A percentile compares a stretch with the other conserved stretches of the same genome.
These are phyloP conservation scores for Saturnia pavonia DNA, from an alignment of 2,888 invertebrate genomes.

Conservation along the genomic window DNA sequence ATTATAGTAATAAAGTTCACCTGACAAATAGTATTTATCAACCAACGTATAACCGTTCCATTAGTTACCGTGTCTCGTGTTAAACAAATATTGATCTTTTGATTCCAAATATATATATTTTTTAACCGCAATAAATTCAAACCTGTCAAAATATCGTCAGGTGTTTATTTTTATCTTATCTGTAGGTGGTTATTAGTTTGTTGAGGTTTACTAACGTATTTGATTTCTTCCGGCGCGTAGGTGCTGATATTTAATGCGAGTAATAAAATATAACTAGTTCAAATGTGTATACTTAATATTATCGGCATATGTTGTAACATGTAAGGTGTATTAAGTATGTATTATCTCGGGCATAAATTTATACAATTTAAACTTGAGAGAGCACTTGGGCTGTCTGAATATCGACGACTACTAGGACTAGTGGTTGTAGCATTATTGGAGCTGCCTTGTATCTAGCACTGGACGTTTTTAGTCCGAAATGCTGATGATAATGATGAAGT, in stretches of 20 bases:
- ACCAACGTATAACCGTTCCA: conserved; percentile 22
- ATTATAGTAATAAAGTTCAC: not conserved
- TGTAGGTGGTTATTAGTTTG: not conserved
- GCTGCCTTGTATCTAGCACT: no score
- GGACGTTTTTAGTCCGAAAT: no score
- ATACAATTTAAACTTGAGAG: no score
- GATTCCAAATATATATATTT: conserved; percentile 24
- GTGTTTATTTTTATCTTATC: conserved; percentile 19
- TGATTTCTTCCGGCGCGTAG: not conserved
- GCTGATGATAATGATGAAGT: no score
- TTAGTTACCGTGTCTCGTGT: conserved; percentile 26
- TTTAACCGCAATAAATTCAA: conserved; percentile 2
- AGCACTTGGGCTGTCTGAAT: no score
- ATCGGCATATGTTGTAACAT: not conserved
- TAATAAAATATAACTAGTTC: not conserved
- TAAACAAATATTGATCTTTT: conserved; percentile 34
- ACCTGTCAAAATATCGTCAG: conserved; percentile 14
- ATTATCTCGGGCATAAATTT: no score
- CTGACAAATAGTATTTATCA: not conserved
- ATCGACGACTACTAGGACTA: no score
- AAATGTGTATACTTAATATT: not conserved
- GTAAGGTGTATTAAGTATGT: no score
- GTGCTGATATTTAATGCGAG: not conserved
- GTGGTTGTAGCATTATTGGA: no score
- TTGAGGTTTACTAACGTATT: not conserved